phyloP scores from a whole-genome alignment of 2,113 vertebrate species.

The Gallinago media region DNA sequence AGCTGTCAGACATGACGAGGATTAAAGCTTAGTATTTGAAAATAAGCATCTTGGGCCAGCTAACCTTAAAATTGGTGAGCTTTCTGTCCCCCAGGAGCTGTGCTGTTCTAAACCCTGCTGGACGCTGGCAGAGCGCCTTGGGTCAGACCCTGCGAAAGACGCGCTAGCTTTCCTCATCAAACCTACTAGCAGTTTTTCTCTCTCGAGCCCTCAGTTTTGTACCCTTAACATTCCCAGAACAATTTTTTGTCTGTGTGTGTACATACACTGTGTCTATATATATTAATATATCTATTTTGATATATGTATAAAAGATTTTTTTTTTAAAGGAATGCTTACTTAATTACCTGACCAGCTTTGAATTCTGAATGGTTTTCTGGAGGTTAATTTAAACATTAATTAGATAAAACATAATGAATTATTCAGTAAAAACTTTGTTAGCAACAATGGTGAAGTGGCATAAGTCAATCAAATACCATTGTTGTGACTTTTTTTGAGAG shows the following conservation, averaged over 20 bases:
- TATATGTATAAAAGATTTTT: neutral
- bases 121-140: fast-evolving
- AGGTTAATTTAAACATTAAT: neutral
- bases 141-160: fast-evolving
- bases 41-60: neutral
- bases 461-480: neutral
- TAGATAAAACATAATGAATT: neutral
- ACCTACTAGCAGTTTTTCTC: neutral
- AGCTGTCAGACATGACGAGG: neutral
- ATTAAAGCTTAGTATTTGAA: neutral
- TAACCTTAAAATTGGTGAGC: neutral
- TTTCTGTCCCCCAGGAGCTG: neutral
- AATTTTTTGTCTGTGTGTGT: neutral
- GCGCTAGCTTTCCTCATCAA: fast-evolving
- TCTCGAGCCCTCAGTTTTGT: neutral
- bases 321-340: neutral
- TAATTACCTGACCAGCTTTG: neutral
- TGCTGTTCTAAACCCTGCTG: neutral
- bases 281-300: too few species aligned
- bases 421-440: neutral
- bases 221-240: neutral
- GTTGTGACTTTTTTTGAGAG: neutral
- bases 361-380: neutral
- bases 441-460: neutral
- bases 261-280: neutral